A percentile compares a stretch with the other conserved stretches of the same genome.
Evolutionary conservation across 2,797 vertebrate species (phyloP).

Genomic region (Erpetoichthys calabaricus): DNA sequence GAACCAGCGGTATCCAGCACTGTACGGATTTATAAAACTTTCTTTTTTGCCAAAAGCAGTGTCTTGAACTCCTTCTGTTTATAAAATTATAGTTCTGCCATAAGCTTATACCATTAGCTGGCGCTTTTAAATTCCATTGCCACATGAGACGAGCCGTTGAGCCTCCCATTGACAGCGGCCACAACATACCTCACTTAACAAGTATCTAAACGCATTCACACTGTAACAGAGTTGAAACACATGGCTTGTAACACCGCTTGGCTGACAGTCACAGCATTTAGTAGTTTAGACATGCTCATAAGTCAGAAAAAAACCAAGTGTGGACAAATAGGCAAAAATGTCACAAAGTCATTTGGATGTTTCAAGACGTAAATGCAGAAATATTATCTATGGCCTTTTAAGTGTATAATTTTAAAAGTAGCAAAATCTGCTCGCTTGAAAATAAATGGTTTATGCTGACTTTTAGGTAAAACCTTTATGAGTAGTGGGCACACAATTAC

Average conservation of each 20-base stretch:
- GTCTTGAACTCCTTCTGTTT: neutral
- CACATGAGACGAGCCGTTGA: slow-evolving; percentile 38
- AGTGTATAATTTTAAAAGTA: no score
- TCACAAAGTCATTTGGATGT: slow-evolving; percentile 26
- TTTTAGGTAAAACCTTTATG: no score
- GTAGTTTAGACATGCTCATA: slow-evolving; percentile 56
- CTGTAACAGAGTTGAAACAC: slow-evolving; percentile 79
- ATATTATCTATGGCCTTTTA: slow-evolving; percentile 18
- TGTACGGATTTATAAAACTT: no score
- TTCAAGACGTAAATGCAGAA: slow-evolving; percentile 14
- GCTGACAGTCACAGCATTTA: slow-evolving; percentile 42
- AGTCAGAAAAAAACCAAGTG: slow-evolving; percentile 45
- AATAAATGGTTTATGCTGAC: no score
- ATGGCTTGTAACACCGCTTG: slow-evolving; percentile 47
- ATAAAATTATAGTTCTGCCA: slow-evolving; percentile 7
- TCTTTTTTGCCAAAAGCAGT: neutral
- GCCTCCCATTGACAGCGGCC: slow-evolving; percentile 43
- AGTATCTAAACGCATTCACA: slow-evolving; percentile 61
- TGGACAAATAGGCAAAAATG: slow-evolving; percentile 42
- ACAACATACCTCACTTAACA: slow-evolving; percentile 63
- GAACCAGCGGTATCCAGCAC: no score
- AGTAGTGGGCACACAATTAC: no score
- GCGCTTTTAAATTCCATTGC: slow-evolving; percentile 14
- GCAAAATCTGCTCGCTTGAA: no score
- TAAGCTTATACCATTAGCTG: slow-evolving; percentile 14